Base-by-base conservation (phyloP, 2,888 invertebrate species). In the Dasysyrphus albostriatus region DNA sequence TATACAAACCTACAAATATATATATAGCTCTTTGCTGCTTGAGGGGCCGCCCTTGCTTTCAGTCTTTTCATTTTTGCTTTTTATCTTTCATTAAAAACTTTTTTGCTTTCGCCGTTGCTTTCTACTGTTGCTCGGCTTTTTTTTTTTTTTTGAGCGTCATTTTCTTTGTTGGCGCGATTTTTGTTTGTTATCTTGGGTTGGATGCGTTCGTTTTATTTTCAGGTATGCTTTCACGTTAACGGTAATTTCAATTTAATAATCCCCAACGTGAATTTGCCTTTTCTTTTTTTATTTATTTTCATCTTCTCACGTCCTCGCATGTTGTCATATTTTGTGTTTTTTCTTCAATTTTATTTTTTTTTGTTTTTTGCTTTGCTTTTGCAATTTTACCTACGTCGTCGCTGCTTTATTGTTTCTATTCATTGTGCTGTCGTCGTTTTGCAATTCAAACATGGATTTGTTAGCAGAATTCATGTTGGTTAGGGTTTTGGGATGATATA, bases 171-270 rank as follows among this genome's bases (percentile, higher is more conserved):
- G 19, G 49, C 34, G 34, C 10, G 24, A 14, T 63, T 54, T 16
- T 34, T 65, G 9, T n/a, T 8, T 56, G 63, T 39, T 19, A 8
- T 51, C 42, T 16, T 56, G n/a, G 49, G 19, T 47, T 29, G 63
- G 63, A 34, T 37, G 37, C 39, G 51, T 78, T 79, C 19, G 2
- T 79, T 79, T 79, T 73, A 51, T 73, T 75, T 74, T 74, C 61
- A 85, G 82, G 82, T 85, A 70, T 67, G 76, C 84, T 59, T 39
- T 76, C 58, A 63, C 67, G 69, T 78, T 65, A 73, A 42, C 61
- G 77, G 82, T 78, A 78, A 85, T 82, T 85, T 82, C 82, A 85
- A 85, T 85, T 85, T 82, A 85, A 85, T 85, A 85, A 82, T 81
- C 85, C 85, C 65, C 61, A 67, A 73, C 69, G 77, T 77, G 81